Evolutionary conservation across 2,797 vertebrate species (phyloP).

Genomic region (Aselliscus stoliczkanus): DNA sequence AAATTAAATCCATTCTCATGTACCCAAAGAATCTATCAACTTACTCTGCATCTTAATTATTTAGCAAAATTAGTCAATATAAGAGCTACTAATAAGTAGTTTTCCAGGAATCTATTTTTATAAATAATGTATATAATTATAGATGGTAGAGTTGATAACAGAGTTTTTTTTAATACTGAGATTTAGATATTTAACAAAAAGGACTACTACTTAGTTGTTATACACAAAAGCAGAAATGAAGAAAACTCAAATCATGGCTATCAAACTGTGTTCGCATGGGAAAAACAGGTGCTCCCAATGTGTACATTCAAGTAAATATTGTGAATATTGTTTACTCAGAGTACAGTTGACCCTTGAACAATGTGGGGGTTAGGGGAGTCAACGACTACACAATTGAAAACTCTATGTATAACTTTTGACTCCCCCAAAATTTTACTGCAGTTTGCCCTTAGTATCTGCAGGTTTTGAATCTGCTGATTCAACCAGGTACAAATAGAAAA

Average conservation of each 20-base stretch:
- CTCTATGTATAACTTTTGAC: neutral
- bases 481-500: neutral
- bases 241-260: neutral
- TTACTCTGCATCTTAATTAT: neutral
- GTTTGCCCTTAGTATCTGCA: neutral
- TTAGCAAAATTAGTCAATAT: neutral
- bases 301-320: neutral
- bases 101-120: neutral
- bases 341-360: no score
- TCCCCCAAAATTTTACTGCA: neutral
- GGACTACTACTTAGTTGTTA: neutral
- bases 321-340: neutral
- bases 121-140: neutral
- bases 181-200: neutral
- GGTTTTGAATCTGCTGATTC: neutral
- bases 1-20: neutral
- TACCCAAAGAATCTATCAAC: neutral
- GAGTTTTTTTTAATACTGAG: neutral
- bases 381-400: neutral
- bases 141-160: neutral
- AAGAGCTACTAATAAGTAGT: neutral
- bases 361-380: neutral
- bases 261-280: neutral
- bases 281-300: neutral
- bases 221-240: neutral